Evolutionary conservation across 1,140 invertebrate genomes (phyloP).

Genomic region (Elymnias hypermnestra): DNA sequence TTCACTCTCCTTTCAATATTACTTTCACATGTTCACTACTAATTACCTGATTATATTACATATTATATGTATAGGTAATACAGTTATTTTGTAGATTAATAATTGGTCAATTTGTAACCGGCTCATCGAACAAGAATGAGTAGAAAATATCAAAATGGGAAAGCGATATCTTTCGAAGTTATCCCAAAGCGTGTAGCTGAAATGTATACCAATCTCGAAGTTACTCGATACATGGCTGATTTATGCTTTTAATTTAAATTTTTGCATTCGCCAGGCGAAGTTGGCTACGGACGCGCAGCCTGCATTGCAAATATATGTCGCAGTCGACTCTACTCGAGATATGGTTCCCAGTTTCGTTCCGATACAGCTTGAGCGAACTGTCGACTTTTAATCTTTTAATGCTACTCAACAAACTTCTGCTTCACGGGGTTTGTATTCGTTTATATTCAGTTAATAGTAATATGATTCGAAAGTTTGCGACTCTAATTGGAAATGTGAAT

Average conservation of each 20-base stretch:
- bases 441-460: constrained; percentile 34
- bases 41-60: no score
- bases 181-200: constrained; percentile 53
- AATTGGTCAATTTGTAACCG: no score
- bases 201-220: constrained; percentile 69
- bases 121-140: constrained; percentile 1
- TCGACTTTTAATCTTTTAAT: constrained; percentile 75
- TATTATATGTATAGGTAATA: no score
- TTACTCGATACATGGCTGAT: constrained; percentile 73
- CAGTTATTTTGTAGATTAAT: no score
- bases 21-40: no score
- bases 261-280: constrained; percentile 73
- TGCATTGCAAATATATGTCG: constrained; percentile 72
- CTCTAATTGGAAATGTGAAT: no score
- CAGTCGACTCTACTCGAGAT: constrained; percentile 40
- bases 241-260: constrained; percentile 77
- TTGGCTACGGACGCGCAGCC: constrained; percentile 66
- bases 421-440: constrained; percentile 36
- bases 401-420: constrained; percentile 68
- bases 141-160: constrained; percentile 22
- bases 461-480: constrained; percentile 18
- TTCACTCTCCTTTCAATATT: no score
- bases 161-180: constrained; percentile 33
- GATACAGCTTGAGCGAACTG: constrained; percentile 64
- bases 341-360: constrained; percentile 61